Evolutionary conservation across 2,113 vertebrate genomes (phyloP), one percentile per base, ranked within the genome.

Genomic region (Callaeas wilsoni): DNA sequence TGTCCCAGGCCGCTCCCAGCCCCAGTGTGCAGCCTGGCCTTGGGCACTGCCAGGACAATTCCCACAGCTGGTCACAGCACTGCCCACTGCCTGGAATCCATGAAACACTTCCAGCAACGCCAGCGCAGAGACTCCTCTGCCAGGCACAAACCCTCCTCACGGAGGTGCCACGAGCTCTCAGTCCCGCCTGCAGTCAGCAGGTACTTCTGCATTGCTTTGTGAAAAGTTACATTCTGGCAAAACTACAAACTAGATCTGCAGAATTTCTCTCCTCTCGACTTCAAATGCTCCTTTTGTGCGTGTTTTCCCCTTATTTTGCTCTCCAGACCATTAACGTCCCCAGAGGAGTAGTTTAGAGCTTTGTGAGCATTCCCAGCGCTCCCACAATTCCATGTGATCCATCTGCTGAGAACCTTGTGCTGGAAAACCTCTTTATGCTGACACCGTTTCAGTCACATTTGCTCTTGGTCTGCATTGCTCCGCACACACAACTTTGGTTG

Each of bases 131-230:
- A 6, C 62, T 23, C 18, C 42, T 4, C 22, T 16, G 30, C 17
- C 26, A 25, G 44, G 6, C 39, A 78, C 21, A 6, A 27, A 29
- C 30, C 6, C 52, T 63, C 13, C 37, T 5, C 8, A 0, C 1
- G 2, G 12, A 18, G 75, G 23, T 7, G 13, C 42, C 68, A 30
- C 9, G 0, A 1, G 56, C 63, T 63, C 53, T 10, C 52, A 22
- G 33, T 4, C 21, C 75, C 35, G 39, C 26, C 1, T 2, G 27
- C 46, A 35, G 42, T 2, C 1, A 10, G 12, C 41, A 16, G 5
- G 10, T 0, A 4, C 2, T 7, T 8, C 29, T 4, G 1, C 3
- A 0, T 6, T 1, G 3, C 32, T 22, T 6, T 10, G 27, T 47
- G 4, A 39, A 56, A 14, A 42, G 49, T 4, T 9, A 7, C 21